phyloP scores from a whole-genome alignment of 2,888 invertebrate genomes.

The Heliconius aoede region DNA sequence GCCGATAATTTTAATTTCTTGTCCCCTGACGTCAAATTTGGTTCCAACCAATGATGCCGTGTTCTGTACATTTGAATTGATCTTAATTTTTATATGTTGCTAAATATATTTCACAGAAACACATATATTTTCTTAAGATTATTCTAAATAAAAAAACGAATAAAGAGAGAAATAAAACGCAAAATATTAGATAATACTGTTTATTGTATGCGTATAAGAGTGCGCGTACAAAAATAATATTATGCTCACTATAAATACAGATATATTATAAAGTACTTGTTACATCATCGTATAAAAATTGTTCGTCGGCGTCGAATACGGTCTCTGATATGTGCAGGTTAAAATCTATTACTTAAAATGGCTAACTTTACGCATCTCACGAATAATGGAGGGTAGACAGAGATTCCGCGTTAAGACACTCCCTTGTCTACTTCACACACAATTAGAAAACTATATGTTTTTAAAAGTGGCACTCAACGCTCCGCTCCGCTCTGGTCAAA shows the following conservation, averaged over 20 bases:
- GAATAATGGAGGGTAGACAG: too few relatives aligned
- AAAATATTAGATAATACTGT: conserved; percentile 48
- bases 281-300: conserved; percentile 39
- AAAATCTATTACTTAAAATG: not conserved
- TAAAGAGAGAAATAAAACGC: not conserved
- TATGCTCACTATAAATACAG: conserved; percentile 35
- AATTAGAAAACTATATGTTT: not conserved
- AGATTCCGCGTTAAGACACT: not conserved
- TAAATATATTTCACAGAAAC: too few relatives aligned
- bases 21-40: too few relatives aligned
- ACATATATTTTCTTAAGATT: not conserved
- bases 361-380: too few relatives aligned
- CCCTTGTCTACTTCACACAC: too few relatives aligned
- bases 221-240: conserved; percentile 44
- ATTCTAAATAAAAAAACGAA: not conserved
- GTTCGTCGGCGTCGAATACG: conserved; percentile 24
- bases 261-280: conserved; percentile 30
- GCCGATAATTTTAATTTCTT: too few relatives aligned
- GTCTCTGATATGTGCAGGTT: not conserved
- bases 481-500: too few relatives aligned
- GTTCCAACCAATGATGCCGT: too few relatives aligned
- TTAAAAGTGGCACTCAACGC: not conserved
- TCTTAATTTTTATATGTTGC: too few relatives aligned
- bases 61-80: too few relatives aligned
- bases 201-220: conserved; percentile 47